Base-by-base conservation (phyloP, 2,888 invertebrate species). In the Balanococcus diminutus region DNA sequence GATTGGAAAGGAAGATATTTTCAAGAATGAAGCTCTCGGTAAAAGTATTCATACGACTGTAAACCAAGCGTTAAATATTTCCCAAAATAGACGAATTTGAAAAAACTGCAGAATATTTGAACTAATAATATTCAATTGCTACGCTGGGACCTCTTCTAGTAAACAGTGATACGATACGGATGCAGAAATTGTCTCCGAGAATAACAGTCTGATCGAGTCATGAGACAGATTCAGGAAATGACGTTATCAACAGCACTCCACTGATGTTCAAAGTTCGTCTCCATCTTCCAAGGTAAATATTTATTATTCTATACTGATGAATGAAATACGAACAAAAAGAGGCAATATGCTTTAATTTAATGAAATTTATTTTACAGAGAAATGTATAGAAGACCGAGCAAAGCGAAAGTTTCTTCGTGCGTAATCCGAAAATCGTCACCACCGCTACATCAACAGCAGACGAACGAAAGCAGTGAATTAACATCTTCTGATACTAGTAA, bases 331-430 rank as follows among this genome's bases (percentile, higher is more conserved):
- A 75, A 36, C n/a, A n/a, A n/a, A n/a, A n/a, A 6, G 22, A 61
- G 5, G 61, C 3, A 6, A 22, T 4, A 22, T 22, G 19, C n/a
- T 61, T 25, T 36, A 16, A 72, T 36, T 0, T 5, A 0, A 32
- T 2, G 0, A 9, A 32, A 79, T 79, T n/a, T 19, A 0, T 28
- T 31, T 8, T n/a, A 28, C 28, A 6, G 19, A 79, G 75, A 79
- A 6, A 32, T 9, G 1, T 36, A 36, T 36, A 36, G 16, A 16
- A 25, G 36, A 2, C 75, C 75, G 6, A 5, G n/a, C 8, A 79
- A 79, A 79, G 75, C 75, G 2, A 31, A 36, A 79, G 36, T 79
- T 36, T 79, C 75, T 32, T 79, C 36, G 8, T 79, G 75, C 11
- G 36, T 79, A 3, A 79, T 36, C 19, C 67, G 16, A 67, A 28